Conservation (phyloP, 1,140 invertebrate genomes). For the Listronotus bonariensis region DNA sequence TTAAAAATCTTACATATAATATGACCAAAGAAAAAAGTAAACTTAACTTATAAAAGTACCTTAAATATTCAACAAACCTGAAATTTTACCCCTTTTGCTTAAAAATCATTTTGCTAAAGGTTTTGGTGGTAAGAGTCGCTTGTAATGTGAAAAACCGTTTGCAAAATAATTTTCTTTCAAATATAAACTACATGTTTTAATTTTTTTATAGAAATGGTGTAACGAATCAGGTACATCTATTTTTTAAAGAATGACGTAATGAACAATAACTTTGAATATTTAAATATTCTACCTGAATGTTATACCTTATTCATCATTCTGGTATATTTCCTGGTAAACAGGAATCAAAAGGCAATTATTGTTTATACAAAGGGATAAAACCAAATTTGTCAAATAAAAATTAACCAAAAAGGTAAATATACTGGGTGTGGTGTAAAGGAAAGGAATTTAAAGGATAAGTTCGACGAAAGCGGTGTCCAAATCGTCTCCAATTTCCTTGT, state of each 20-base stretch:
- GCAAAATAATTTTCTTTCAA: constrained; percentile 4
- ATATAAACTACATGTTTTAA: constrained; percentile 8
- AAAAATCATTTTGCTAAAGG: too few relatives aligned
- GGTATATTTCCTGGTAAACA: neutral
- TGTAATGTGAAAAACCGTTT: neutral
- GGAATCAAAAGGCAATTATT: neutral
- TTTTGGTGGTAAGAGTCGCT: constrained; percentile 11
- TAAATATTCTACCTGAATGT: too few relatives aligned
- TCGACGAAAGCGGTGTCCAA: constrained; percentile 98
- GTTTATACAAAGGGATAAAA: constrained; percentile 8
- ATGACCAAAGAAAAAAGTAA: neutral
- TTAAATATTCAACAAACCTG: too few relatives aligned
- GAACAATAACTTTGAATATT: too few relatives aligned
- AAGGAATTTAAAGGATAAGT: constrained; percentile 70
- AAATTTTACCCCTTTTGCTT: too few relatives aligned
- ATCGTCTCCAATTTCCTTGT: constrained; percentile 99
- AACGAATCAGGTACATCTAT: too few relatives aligned
- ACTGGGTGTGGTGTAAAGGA: neutral
- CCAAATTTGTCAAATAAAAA: neutral
- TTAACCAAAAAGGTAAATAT: neutral
- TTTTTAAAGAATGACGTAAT: too few relatives aligned
- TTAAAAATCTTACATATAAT: constrained; percentile 6
- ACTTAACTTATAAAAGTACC: neutral
- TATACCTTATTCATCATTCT: too few relatives aligned
- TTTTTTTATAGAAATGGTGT: too few relatives aligned